Conservation (phyloP, 2,113 vertebrate genomes). For the Misgurnus anguillicaudatus region DNA sequence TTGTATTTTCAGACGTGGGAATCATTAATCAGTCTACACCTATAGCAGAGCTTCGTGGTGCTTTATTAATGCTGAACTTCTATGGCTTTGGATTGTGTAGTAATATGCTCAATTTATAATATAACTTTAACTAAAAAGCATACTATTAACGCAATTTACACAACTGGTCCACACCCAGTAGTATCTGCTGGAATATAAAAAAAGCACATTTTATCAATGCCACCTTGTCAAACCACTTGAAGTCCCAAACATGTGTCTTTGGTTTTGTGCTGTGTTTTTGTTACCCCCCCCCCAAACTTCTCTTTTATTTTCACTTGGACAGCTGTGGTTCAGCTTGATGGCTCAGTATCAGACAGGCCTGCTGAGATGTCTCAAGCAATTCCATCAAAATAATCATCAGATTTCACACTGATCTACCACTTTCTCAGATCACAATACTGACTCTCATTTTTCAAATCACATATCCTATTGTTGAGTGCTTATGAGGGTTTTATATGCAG, state of each 20-base stretch:
- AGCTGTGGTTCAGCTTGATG: conserved; percentile 12
- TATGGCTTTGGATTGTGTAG: too few species aligned
- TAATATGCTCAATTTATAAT: too few species aligned
- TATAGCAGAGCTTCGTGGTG: too few species aligned
- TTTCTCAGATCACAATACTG: not conserved
- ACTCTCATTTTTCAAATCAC: not conserved
- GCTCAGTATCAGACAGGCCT: conserved; percentile 13
- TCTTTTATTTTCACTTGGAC: conserved; percentile 14
- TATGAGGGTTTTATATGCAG: not conserved
- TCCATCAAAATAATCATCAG: conserved; percentile 24
- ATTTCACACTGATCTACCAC: conserved; percentile 2
- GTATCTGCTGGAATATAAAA: too few species aligned
- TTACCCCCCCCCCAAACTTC: not conserved
- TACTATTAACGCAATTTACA: too few species aligned
- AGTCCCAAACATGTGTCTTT: conserved; percentile 8
- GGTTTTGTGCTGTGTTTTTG: conserved; percentile 20
- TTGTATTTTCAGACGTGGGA: not conserved
- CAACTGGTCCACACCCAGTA: too few species aligned
- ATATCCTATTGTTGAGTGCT: not conserved
- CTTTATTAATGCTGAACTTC: too few species aligned
- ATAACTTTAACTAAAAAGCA: too few species aligned
- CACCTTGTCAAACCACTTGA: not conserved
- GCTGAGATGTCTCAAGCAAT: conserved; percentile 27
- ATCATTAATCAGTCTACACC: conserved; percentile 1
- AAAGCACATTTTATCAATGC: conserved; percentile 16